A percentile compares a stretch with the other conserved stretches of the same genome.
Conservation (phyloP, 2,888 invertebrate genomes). For the Serripes groenlandicus region DNA sequence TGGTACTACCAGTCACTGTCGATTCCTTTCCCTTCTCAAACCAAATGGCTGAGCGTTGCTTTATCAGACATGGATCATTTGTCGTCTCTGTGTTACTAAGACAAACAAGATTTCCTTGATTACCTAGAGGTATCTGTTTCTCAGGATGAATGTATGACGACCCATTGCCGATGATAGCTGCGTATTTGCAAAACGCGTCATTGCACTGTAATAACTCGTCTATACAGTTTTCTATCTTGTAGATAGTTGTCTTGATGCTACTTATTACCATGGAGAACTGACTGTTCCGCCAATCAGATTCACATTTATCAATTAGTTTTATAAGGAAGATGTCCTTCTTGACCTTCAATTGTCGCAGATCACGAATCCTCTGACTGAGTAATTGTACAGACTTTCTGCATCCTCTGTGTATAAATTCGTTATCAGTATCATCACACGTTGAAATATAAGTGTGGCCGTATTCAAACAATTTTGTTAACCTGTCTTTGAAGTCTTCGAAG, state of each 20-base stretch:
- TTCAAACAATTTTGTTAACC: neutral
- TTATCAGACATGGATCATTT: neutral
- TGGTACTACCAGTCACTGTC: slow-evolving; percentile 44
- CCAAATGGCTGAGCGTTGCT: slow-evolving; percentile 40
- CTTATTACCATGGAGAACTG: slow-evolving; percentile 47
- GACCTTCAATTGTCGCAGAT: slow-evolving; percentile 36
- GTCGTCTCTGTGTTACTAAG: neutral
- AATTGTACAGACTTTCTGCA: slow-evolving; percentile 23
- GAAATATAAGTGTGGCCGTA: neutral
- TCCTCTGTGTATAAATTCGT: neutral
- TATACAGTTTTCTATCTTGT: slow-evolving; percentile 43
- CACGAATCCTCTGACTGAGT: slow-evolving; percentile 35
- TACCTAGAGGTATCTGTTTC: slow-evolving; percentile 1
- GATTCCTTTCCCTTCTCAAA: slow-evolving; percentile 4
- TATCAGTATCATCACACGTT: neutral
- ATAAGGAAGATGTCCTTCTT: slow-evolving; percentile 40
- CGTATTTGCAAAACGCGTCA: slow-evolving; percentile 32
- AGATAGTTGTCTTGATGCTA: slow-evolving; percentile 33
- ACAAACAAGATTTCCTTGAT: slow-evolving; percentile 39
- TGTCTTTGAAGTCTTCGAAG: neutral
- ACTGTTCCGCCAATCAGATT: slow-evolving; percentile 44
- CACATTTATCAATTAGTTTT: slow-evolving; percentile 27
- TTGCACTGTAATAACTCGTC: neutral
- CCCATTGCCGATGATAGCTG: slow-evolving; percentile 1
- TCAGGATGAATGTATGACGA: neutral